Conservation (phyloP, 2,113 vertebrate species). For the Corynorhinus townsendii region DNA sequence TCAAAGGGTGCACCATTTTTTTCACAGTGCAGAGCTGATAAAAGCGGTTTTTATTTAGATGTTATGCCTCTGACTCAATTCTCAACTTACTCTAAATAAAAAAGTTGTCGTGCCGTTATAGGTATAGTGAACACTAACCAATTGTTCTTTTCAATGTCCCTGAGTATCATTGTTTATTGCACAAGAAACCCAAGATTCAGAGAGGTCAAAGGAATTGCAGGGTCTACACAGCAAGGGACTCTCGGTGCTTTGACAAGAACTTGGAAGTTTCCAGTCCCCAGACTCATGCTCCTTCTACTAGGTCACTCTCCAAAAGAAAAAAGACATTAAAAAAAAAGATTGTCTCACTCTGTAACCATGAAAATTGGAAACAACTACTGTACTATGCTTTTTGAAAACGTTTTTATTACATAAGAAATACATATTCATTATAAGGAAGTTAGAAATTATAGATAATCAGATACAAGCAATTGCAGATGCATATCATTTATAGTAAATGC, state of each 20-base stretch:
- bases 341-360: conserved; percentile 40
- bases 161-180: background rate
- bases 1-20: background rate
- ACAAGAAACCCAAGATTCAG: background rate
- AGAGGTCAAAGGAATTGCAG: background rate
- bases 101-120: background rate
- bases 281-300: conserved; percentile 5
- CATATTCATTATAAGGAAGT: conserved; percentile 25
- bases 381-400: background rate
- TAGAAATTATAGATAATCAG: conserved; percentile 2
- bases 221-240: background rate
- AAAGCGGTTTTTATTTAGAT: conserved; percentile 1
- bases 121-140: background rate
- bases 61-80: background rate
- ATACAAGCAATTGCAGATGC: background rate
- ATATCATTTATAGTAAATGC: conserved; percentile 19
- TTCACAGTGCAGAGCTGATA: background rate
- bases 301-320: background rate
- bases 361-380: conserved; percentile 45
- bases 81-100: background rate
- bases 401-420: conserved; percentile 29
- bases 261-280: background rate
- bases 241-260: background rate
- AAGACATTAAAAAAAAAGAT: conserved; percentile 43
- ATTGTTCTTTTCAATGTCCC: background rate